These are phyloP conservation scores for Andrena trimmerana DNA, from an alignment of 2,888 invertebrate genomes.

Conservation along the genomic window DNA sequence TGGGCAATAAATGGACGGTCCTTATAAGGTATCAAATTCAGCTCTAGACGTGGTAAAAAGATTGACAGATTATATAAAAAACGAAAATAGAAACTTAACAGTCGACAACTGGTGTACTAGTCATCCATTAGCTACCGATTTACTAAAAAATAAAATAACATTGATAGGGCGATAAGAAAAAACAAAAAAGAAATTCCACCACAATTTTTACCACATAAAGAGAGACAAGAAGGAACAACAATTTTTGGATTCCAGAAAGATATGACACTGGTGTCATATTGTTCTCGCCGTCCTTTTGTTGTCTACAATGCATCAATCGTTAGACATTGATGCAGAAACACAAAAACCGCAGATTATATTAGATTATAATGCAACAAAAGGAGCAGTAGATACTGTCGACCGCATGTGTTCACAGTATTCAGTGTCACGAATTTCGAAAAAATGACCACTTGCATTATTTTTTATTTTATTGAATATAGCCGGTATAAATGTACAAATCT, in stretches of 20 bases:
- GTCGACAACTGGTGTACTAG: no score
- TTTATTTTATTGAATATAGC: slow-evolving; percentile 2
- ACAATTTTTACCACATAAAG: background rate
- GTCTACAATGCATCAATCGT: no score
- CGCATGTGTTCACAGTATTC: background rate
- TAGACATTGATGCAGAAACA: background rate
- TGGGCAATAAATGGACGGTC: no score
- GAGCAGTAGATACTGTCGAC: background rate
- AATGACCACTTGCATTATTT: background rate
- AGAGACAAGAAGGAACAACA: background rate
- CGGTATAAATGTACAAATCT: background rate
- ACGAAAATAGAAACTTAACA: no score
- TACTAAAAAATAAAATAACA: background rate
- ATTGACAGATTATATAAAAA: no score
- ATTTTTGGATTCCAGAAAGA: background rate
- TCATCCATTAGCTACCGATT: no score
- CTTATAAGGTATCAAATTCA: no score
- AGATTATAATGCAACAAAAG: background rate
- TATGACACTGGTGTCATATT: background rate
- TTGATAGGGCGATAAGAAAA: no score
- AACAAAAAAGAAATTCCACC: background rate
- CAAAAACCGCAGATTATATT: slow-evolving; percentile 4
- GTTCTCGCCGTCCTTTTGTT: background rate
- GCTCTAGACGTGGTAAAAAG: no score
- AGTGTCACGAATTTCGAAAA: background rate